Base-by-base conservation (phyloP, 1,140 invertebrate species). In the Brachionus rubens region DNA sequence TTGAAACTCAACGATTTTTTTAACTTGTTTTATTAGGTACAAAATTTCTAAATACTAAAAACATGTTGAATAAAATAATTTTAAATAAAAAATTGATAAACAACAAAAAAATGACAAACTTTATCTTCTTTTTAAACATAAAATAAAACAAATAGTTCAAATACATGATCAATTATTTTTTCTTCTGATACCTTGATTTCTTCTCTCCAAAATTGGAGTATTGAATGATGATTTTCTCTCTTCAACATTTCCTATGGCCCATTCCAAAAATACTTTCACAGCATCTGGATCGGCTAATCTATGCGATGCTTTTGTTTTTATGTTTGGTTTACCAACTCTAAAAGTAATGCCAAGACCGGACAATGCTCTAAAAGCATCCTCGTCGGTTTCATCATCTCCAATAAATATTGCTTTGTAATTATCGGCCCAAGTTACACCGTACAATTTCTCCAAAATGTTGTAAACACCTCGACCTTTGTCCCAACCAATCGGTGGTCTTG, bases 401-500 rank as follows among this genome's bases (percentile, higher is more conserved):
- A 89, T 92, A 79, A 93, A 94, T 80, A 94, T 92, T 78, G 93
- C 92, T 78, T 91, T 88, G 75, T 94, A 91, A 54, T 92, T 88
- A 82, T 94, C 92, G 80, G 90, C 91, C 92, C 92, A 94, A 82
- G 94, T 92, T 0, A 93, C 87, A 12, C 92, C 92, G 82, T 93
- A 93, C 0, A 91, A 90, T 1, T 91, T 93, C 70, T 92, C 88
- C 40, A 94, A 81, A 79, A 94, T 94, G 81, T 94, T 93, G 79
- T 94, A 92, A 0, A 91, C 92, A 50, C 92, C 92, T 46, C 91
- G 88, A n/a, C 78, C 92, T 83, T 94, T 94, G 81, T 94, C 91
- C 92, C 92, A 94, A 80, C 91, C 88, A 0, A 94, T 91, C 0
- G 91, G 91, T 40, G 92, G 92, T 79, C 91, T 90, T 0, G 91